Conservation (phyloP, 2,113 vertebrate species). For the Ancistrus triradiatus region DNA sequence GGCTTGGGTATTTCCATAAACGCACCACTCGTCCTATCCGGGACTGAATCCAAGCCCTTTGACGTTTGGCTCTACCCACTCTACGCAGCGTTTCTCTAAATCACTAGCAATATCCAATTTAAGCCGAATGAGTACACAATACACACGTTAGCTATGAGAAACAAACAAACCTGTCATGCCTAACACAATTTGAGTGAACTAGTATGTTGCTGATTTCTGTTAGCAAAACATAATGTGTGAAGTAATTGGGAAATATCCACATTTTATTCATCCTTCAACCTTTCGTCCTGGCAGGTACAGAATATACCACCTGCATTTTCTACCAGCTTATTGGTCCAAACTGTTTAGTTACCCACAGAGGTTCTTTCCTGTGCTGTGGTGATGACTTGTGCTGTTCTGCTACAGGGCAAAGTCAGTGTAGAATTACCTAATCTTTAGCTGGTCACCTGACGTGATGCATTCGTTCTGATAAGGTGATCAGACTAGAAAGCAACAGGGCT, state of each 20-base stretch:
- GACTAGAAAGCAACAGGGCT: neutral
- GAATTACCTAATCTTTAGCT: constrained; percentile 27
- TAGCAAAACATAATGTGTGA: neutral
- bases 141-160: neutral
- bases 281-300: neutral
- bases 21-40: too few relatives aligned
- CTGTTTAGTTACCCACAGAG: constrained; percentile 6
- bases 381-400: constrained; percentile 72
- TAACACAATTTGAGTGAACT: neutral
- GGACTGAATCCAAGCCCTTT: too few relatives aligned
- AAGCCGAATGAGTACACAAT: neutral
- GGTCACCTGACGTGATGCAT: constrained; percentile 22
- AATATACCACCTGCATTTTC: constrained; percentile 5
- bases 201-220: neutral
- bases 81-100: neutral
- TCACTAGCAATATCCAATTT: neutral
- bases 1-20: too few relatives aligned
- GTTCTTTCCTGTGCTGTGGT: constrained; percentile 19
- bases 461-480: neutral
- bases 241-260: neutral
- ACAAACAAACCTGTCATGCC: neutral
- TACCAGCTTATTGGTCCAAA: constrained; percentile 11
- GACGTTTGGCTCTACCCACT: too few relatives aligned
- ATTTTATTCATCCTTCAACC: neutral
- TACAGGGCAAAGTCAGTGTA: constrained; percentile 58